Conservation (phyloP, 2,888 invertebrate species). For the Dromius quadrimaculatus region DNA sequence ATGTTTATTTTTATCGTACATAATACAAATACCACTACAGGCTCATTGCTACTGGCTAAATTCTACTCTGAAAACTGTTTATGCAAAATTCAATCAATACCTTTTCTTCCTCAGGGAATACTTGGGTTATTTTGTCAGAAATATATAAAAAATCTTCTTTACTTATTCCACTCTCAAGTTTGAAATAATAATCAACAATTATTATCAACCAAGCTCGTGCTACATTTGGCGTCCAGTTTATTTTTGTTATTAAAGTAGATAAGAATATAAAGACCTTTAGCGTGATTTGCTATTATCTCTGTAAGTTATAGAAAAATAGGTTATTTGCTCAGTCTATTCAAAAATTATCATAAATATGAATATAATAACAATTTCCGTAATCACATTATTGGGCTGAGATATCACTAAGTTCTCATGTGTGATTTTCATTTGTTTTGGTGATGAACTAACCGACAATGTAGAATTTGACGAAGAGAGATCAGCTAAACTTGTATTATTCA, state of each 20-base stretch:
- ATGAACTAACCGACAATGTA: not conserved
- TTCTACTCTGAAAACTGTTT: too few species aligned
- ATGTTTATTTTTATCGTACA: too few species aligned
- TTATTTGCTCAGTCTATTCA: too few species aligned
- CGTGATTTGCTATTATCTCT: not conserved
- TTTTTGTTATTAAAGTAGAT: not conserved
- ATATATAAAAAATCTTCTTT: conserved; percentile 1
- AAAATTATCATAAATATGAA: too few species aligned
- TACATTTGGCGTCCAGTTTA: not conserved
- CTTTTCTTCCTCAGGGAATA: not conserved
- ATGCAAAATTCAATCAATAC: too few species aligned
- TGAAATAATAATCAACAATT: not conserved
- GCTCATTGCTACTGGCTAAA: too few species aligned
- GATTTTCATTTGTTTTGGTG: not conserved
- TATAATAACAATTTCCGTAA: too few species aligned
- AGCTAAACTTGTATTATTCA: not conserved
- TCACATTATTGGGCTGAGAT: too few species aligned
- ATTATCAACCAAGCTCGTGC: not conserved
- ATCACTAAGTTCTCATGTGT: not conserved
- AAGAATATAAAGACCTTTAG: not conserved
- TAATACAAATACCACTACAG: too few species aligned
- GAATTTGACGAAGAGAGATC: not conserved
- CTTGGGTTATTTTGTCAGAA: not conserved
- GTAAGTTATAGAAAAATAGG: not conserved
- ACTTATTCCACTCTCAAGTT: not conserved